Evolutionary conservation across 2,888 invertebrate species (phyloP).

Genomic region (Camptogramma bilineatum): DNA sequence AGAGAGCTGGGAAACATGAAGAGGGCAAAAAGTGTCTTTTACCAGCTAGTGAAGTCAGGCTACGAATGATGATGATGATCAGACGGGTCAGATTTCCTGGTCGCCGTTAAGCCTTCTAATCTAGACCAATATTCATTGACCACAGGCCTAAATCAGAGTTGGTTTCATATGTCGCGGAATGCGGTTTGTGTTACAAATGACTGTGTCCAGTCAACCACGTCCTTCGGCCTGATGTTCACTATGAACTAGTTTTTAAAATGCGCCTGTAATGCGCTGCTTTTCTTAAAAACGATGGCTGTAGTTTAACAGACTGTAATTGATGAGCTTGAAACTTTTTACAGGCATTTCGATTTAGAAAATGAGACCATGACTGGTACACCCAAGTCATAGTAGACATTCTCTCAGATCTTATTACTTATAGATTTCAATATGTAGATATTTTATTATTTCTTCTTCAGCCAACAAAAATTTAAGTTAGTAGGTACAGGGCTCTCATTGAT

Average conservation of each 20-base stretch:
- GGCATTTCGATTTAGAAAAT: background rate
- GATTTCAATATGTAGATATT: too few relatives aligned
- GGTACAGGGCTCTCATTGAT: too few relatives aligned
- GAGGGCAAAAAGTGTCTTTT: too few relatives aligned
- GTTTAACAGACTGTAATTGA: background rate
- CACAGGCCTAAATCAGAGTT: conserved; percentile 32
- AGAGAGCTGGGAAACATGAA: too few relatives aligned
- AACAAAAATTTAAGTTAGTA: too few relatives aligned
- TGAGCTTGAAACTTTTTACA: background rate
- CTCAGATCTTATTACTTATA: too few relatives aligned
- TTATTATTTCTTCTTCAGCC: too few relatives aligned
- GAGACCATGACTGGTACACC: too few relatives aligned
- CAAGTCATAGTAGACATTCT: too few relatives aligned
- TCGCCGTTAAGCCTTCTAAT: background rate
- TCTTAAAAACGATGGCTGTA: background rate
- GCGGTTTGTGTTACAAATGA: conserved; percentile 37
- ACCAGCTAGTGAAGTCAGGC: background rate
- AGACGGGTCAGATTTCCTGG: background rate
- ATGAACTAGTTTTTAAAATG: conserved; percentile 18
- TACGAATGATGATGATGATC: background rate
- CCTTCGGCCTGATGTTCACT: conserved; percentile 23
- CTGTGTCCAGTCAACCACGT: conserved; percentile 26
- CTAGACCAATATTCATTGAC: conserved; percentile 4
- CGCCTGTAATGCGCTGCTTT: conserved; percentile 1
- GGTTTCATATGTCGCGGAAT: conserved; percentile 35